A percentile compares a stretch with the other conserved stretches of the same genome.
phyloP scores from a whole-genome alignment of 2,113 vertebrate species.

The Semnornis frantzii region DNA sequence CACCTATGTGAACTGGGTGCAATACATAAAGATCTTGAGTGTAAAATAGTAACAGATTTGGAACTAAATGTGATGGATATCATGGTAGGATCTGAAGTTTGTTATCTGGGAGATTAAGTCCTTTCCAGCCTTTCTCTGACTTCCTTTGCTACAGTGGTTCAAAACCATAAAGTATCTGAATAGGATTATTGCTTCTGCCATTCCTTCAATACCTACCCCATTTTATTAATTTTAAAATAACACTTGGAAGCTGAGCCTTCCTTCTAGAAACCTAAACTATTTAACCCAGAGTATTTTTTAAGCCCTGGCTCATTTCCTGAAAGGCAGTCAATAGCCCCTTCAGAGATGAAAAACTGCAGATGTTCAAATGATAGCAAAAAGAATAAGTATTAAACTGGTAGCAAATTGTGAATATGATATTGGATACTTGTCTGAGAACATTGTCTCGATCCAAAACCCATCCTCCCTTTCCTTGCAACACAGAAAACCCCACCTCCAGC shows the following conservation, averaged over 20 bases:
- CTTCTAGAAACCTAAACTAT: background rate
- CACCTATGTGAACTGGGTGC: background rate
- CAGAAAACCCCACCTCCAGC: background rate
- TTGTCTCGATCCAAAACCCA: background rate
- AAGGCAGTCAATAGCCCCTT: background rate
- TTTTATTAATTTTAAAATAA: slow-evolving; percentile 22
- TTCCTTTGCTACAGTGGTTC: background rate
- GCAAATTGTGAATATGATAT: background rate
- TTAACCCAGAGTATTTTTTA: background rate
- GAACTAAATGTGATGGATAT: background rate
- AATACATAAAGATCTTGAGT: accelerated
- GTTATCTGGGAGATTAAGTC: background rate
- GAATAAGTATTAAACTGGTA: background rate
- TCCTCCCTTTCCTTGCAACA: background rate
- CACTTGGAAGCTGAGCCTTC: background rate
- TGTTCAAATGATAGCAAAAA: background rate
- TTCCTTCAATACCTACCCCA: background rate
- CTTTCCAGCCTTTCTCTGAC: background rate
- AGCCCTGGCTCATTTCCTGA: background rate
- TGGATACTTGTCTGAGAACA: background rate
- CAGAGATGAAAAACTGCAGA: background rate
- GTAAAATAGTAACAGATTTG: background rate
- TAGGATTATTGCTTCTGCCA: background rate
- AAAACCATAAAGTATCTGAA: background rate
- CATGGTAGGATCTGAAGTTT: background rate